A percentile compares a stretch with the other conserved stretches of the same genome.
phyloP scores from a whole-genome alignment of 2,888 invertebrate genomes.

The Yponomeuta sedellus region DNA sequence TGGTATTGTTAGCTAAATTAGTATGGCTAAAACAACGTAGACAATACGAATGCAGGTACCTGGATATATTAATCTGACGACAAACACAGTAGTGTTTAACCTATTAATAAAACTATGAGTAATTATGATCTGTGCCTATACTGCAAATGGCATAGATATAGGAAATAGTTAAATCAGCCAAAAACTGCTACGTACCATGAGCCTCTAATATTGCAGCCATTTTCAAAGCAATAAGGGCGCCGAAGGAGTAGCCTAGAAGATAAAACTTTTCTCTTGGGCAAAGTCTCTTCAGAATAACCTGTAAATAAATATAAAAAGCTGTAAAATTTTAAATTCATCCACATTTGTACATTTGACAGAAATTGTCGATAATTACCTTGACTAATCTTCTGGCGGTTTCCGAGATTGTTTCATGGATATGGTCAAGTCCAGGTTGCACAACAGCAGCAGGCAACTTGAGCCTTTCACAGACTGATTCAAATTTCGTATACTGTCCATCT shows the following conservation, averaged over 20 bases:
- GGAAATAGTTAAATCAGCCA: too few relatives aligned
- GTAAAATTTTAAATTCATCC: too few relatives aligned
- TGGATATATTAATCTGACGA: too few relatives aligned
- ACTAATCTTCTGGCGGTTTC: constrained; percentile 11
- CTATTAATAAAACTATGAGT: too few relatives aligned
- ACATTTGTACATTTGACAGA: neutral
- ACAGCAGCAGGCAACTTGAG: constrained; percentile 9
- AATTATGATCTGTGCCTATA: too few relatives aligned
- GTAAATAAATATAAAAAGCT: neutral
- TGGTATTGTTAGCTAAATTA: too few relatives aligned
- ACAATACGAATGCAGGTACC: too few relatives aligned
- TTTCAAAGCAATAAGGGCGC: constrained; percentile 21
- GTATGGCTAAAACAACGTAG: too few relatives aligned
- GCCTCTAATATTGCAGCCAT: constrained; percentile 23
- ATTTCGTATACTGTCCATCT: constrained; percentile 15
- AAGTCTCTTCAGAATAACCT: constrained; percentile 20
- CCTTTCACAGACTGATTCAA: constrained; percentile 10
- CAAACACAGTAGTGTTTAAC: too few relatives aligned
- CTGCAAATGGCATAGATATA: too few relatives aligned
- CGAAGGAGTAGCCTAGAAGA: constrained; percentile 23
- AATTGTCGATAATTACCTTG: neutral
- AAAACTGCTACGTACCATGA: constrained; percentile 16
- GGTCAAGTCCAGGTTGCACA: constrained; percentile 9
- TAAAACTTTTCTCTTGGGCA: constrained; percentile 19
- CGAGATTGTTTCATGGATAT: constrained; percentile 3